These are phyloP conservation scores for Apodemus sylvaticus DNA, from an alignment of 2,113 vertebrate species.

Conservation along the genomic window DNA sequence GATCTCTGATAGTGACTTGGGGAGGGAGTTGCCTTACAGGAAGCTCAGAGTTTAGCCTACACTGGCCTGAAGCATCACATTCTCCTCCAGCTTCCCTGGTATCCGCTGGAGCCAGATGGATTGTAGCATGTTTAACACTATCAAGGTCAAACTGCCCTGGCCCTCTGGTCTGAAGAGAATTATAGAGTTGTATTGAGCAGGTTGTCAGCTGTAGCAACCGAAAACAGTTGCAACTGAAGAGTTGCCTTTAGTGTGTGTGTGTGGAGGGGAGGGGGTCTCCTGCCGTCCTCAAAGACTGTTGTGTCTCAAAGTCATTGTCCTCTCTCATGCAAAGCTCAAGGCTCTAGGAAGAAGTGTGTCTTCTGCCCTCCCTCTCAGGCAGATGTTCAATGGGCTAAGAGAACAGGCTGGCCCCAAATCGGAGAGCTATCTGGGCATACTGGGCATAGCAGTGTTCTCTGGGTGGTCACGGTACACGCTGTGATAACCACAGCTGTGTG, in stretches of 20 bases:
- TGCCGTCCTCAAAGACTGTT: accelerated
- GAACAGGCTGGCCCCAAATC: not conserved
- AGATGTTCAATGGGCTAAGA: not conserved
- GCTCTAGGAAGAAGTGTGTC: accelerated
- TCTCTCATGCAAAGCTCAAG: accelerated
- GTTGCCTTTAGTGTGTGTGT: no score
- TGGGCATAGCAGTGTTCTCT: not conserved
- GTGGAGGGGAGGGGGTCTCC: not conserved
- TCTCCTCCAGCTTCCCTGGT: not conserved
- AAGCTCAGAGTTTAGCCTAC: not conserved
- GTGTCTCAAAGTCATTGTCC: not conserved
- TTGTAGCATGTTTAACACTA: not conserved
- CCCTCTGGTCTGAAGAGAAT: not conserved
- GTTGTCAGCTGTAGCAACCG: not conserved
- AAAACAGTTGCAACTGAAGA: not conserved
- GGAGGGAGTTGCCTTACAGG: not conserved
- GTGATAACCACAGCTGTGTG: not conserved
- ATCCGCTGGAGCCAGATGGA: not conserved
- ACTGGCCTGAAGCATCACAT: accelerated
- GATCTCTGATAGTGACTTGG: accelerated
- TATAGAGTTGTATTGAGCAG: accelerated
- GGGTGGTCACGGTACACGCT: not conserved
- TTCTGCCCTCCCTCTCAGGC: not conserved
- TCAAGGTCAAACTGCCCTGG: accelerated
- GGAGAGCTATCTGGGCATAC: not conserved